phyloP scores from a whole-genome alignment of 2,888 invertebrate genomes.

The Uropetala carovei region DNA sequence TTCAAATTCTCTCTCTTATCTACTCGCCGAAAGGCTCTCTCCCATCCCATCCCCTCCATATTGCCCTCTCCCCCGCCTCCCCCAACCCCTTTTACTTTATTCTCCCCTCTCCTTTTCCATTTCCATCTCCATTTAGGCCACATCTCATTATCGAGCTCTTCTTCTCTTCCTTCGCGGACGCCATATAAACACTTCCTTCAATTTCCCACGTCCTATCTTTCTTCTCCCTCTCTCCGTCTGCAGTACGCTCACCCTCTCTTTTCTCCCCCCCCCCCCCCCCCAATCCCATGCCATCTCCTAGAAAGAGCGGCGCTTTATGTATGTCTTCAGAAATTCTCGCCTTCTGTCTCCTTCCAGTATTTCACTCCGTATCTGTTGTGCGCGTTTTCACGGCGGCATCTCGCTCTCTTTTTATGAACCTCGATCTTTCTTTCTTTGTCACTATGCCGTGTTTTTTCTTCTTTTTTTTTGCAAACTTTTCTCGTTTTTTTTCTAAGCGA shows the following conservation, averaged over 20 bases:
- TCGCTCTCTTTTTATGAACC: background rate
- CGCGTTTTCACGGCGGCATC: background rate
- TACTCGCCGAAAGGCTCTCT: background rate
- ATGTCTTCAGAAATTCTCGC: background rate
- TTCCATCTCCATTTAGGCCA: constrained; percentile 14
- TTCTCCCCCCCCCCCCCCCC: too few species aligned
- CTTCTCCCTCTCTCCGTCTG: background rate
- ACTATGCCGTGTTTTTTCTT: background rate
- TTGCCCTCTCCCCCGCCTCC: background rate
- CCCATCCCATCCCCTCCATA: background rate
- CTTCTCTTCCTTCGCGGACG: background rate
- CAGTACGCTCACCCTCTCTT: background rate
- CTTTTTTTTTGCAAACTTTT: background rate
- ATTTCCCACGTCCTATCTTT: constrained; percentile 1
- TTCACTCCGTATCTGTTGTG: background rate
- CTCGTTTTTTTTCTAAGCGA: background rate
- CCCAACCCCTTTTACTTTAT: background rate
- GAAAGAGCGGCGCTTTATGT: too few species aligned
- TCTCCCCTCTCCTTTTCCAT: background rate
- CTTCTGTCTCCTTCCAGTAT: background rate
- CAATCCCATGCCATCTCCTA: too few species aligned
- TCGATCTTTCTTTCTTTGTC: background rate
- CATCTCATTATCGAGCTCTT: constrained; percentile 37
- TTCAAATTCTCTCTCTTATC: constrained; percentile 27
- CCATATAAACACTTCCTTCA: constrained; percentile 42